Evolutionary conservation across 2,797 vertebrate species (phyloP).

Genomic region (Sebastes vulpes): DNA sequence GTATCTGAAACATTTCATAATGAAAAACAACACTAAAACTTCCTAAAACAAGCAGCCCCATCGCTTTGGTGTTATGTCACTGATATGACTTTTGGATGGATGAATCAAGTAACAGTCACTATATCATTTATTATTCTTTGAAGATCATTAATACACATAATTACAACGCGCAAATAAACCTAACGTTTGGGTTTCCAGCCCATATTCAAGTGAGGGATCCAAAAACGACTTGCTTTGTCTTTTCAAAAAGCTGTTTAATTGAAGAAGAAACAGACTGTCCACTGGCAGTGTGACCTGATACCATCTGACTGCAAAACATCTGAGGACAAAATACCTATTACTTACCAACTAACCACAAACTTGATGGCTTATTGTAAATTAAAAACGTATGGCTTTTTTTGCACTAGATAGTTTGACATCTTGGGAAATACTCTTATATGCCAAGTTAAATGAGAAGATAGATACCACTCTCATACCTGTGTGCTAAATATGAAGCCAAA

Average conservation of each 20-base stretch:
- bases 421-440: accelerated
- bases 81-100: background rate
- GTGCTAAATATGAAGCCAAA: too few species aligned
- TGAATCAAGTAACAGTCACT: background rate
- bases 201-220: background rate
- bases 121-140: background rate
- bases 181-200: background rate
- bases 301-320: background rate
- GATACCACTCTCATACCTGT: background rate
- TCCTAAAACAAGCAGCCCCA: background rate
- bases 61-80: background rate
- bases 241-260: background rate
- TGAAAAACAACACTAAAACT: background rate
- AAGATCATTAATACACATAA: background rate
- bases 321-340: background rate
- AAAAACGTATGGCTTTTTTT: too few species aligned
- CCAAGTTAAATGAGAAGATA: background rate
- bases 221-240: background rate
- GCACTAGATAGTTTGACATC: background rate
- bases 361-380: background rate
- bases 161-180: background rate
- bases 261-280: background rate
- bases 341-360: background rate
- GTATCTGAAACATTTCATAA: background rate
- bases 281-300: background rate